A percentile compares a stretch with the other conserved stretches of the same genome.
Evolutionary conservation across 2,888 invertebrate genomes (phyloP).

Genomic region (Arrhopalites spinosus): DNA sequence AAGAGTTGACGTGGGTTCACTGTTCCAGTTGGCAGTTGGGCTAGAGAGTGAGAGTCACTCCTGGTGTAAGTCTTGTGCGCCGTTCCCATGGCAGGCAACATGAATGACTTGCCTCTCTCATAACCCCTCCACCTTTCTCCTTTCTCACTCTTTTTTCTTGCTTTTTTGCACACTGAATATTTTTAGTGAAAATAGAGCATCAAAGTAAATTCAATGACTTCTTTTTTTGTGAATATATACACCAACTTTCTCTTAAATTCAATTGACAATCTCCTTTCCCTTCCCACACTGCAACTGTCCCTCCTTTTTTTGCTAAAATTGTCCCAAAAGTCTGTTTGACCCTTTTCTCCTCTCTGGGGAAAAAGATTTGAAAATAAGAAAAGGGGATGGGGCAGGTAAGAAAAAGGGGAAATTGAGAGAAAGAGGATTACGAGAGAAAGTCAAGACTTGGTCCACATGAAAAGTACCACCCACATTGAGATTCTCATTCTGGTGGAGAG

Average conservation of each 20-base stretch:
- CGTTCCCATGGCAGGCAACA: not conserved
- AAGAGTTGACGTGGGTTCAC: not conserved
- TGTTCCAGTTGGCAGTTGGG: not conserved
- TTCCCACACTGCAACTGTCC: too few relatives aligned
- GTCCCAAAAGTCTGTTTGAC: too few relatives aligned
- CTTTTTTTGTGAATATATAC: too few relatives aligned
- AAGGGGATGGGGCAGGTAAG: not conserved
- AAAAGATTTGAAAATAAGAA: not conserved
- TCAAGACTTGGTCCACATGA: not conserved
- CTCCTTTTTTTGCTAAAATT: too few relatives aligned
- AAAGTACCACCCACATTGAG: too few relatives aligned
- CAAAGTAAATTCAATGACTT: too few relatives aligned
- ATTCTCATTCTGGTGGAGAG: not conserved
- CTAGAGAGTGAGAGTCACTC: not conserved
- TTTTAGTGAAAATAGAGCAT: too few relatives aligned
- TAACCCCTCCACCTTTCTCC: not conserved
- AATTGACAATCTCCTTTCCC: too few relatives aligned
- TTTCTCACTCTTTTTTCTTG: not conserved
- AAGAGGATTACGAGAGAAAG: not conserved
- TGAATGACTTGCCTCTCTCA: not conserved
- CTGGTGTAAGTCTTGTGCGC: too few relatives aligned
- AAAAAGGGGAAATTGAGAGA: not conserved
- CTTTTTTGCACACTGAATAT: too few relatives aligned
- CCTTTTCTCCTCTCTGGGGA: too few relatives aligned
- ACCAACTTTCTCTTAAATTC: too few relatives aligned